Base-by-base conservation (phyloP, 2,113 vertebrate species). In the Hydrolagus affinis region DNA sequence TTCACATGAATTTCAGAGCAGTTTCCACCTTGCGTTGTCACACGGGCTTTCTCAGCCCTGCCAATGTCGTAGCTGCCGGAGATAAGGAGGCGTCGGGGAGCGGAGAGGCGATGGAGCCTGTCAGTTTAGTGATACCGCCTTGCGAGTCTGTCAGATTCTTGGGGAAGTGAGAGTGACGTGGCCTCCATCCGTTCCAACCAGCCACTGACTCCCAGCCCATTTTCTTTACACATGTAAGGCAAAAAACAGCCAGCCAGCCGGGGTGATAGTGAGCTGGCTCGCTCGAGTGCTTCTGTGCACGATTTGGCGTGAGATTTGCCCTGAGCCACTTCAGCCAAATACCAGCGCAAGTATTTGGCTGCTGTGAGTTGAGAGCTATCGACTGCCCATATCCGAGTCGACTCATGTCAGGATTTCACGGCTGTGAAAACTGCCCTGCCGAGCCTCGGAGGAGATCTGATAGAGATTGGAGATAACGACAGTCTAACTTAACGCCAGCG, bases 81-180 rank as follows among this genome's bases (percentile, higher is more conserved):
- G 96, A 97, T 97, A 96, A 95, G 90, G 88, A 96, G 96, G 95
- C 95, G 96, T 95, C 6, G 1, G n/a, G n/a, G 91, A 89, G 90
- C 88, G 91, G 91, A 93, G 92, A 94, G 95, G 93, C 93, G 95
- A 94, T 91, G 89, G 89, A 87, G 89, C 91, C 87, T 83, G 88
- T 90, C 89, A 90, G 91, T 91, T 91, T 88, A 90, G 90, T 90
- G 92, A 91, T 88, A 88, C 85, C 87, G 88, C 92, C 89, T 89
- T 89, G 88, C 85, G 86, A 91, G 89, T 89, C 88, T 88, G 89
- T 91, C 89, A 92, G 87, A 91, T 92, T 91, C 90, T 89, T 90
- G 87, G 87, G 88, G 87, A 89, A 91, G 88, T 88, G 90, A 88
- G 90, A 90, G 86, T 91, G 91, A 89, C 73, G 44, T 85, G 85